These are phyloP conservation scores for Nyctibius grandis DNA, from an alignment of 2,797 vertebrate genomes.

Conservation along the genomic window DNA sequence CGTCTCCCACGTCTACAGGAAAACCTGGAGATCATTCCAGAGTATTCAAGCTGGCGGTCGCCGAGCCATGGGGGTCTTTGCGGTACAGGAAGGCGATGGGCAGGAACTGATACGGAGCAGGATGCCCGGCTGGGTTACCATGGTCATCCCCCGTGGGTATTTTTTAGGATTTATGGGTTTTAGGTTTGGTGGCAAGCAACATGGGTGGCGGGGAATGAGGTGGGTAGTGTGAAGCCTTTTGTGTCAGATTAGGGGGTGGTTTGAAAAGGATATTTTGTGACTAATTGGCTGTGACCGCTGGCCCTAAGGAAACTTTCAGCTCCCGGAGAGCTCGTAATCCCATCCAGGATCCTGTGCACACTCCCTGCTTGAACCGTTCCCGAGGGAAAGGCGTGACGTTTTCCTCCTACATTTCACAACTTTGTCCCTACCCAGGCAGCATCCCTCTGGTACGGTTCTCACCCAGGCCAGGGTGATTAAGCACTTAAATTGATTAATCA, in stretches of 20 bases:
- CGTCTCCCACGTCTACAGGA: background rate
- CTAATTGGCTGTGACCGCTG: background rate
- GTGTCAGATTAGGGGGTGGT: background rate
- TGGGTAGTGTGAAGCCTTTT: background rate
- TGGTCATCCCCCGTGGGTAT: rapidly evolving
- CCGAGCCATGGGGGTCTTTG: background rate
- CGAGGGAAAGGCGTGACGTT: background rate
- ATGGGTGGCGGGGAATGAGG: background rate
- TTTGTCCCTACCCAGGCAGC: conserved; percentile 64
- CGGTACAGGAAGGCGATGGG: background rate
- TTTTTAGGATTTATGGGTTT: rapidly evolving
- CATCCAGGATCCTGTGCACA: rapidly evolving
- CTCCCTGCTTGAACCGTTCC: background rate
- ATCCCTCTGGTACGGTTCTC: conserved; percentile 54
- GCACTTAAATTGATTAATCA: conserved; percentile 85
- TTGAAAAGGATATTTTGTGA: background rate
- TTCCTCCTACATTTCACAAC: conserved; percentile 1
- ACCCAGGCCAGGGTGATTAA: conserved; percentile 74
- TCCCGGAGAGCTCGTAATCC: background rate
- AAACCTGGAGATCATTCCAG: background rate
- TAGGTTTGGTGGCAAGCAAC: rapidly evolving
- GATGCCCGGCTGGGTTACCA: background rate
- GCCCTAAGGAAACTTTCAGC: background rate
- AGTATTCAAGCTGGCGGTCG: background rate
- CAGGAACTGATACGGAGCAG: background rate